phyloP scores from a whole-genome alignment of 2,797 vertebrate genomes.

The Poeciliopsis gracilis region DNA sequence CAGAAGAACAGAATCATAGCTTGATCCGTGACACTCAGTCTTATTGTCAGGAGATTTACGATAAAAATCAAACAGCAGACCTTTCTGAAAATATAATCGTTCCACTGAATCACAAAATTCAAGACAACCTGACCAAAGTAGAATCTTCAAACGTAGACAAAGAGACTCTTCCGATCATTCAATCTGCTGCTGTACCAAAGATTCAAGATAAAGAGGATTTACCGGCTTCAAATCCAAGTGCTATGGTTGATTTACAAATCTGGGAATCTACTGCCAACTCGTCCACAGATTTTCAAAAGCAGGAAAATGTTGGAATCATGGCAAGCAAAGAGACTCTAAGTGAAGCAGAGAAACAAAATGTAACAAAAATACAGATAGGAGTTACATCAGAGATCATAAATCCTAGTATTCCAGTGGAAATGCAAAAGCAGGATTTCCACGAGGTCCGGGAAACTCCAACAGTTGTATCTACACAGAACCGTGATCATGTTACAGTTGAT shows the following conservation, averaged over 20 bases:
- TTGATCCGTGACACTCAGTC: slow-evolving; percentile 29
- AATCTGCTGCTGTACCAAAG: slow-evolving; percentile 13
- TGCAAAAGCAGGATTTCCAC: slow-evolving; percentile 19
- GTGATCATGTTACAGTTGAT: neutral
- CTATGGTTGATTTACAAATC: slow-evolving; percentile 28
- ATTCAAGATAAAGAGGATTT: slow-evolving; percentile 18
- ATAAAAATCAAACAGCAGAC: slow-evolving; percentile 27
- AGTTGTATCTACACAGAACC: slow-evolving; percentile 6
- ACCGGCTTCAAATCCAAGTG: slow-evolving; percentile 4
- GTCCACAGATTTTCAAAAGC: slow-evolving; percentile 10
- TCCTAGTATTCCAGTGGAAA: slow-evolving; percentile 15
- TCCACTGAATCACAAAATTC: slow-evolving; percentile 23
- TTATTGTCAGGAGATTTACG: slow-evolving; percentile 19
- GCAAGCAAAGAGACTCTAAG: slow-evolving; percentile 20
- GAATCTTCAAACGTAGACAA: slow-evolving; percentile 18
- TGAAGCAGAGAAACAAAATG: slow-evolving; percentile 6
- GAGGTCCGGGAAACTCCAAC: slow-evolving; percentile 16
- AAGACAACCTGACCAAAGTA: slow-evolving; percentile 21
- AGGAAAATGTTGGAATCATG: slow-evolving; percentile 16
- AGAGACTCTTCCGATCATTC: neutral
- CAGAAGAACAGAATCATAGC: slow-evolving; percentile 33
- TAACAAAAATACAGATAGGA: slow-evolving; percentile 16
- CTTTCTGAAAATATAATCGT: slow-evolving; percentile 26
- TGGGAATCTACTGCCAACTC: slow-evolving; percentile 20
- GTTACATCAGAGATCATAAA: slow-evolving; percentile 18